A percentile compares a stretch with the other conserved stretches of the same genome.
Evolutionary conservation across 2,797 vertebrate genomes (phyloP).

Genomic region (Enteromius viviparus): DNA sequence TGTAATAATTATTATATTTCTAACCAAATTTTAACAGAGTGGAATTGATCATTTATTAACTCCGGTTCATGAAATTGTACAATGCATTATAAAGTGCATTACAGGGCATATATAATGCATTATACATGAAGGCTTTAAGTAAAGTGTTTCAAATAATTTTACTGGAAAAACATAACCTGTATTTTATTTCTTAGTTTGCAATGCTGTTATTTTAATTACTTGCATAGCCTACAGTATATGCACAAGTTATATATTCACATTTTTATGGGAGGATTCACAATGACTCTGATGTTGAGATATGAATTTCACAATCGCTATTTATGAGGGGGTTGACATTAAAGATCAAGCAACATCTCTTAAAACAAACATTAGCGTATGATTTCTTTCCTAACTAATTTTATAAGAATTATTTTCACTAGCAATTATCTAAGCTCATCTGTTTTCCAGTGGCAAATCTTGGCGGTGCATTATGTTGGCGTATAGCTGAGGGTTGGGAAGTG

Average conservation of each 20-base stretch:
- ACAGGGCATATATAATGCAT: not conserved
- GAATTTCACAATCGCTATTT: not conserved
- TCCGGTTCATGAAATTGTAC: not conserved
- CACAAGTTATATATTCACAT: not conserved
- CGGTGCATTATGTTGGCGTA: slow-evolving; percentile 18
- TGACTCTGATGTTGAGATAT: not conserved
- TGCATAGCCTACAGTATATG: not conserved
- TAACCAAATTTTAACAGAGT: not conserved
- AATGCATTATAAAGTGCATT: not conserved
- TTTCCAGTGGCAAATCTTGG: slow-evolving; percentile 34
- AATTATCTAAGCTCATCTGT: slow-evolving; percentile 51
- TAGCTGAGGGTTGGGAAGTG: slow-evolving; percentile 8
- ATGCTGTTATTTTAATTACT: not conserved
- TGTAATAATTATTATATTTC: not conserved
- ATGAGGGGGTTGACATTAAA: not conserved
- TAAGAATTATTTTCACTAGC: slow-evolving; percentile 52
- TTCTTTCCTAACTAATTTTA: not conserved
- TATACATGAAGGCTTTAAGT: not conserved
- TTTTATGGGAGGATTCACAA: not conserved
- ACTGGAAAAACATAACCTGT: not conserved
- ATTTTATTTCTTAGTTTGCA: not conserved
- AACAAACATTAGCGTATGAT: slow-evolving; percentile 9
- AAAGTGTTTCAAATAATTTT: not conserved
- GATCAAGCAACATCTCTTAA: not conserved
- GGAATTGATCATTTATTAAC: not conserved